Base-by-base conservation (phyloP, 1,140 invertebrate genomes). In the Drosophila nannoptera region DNA sequence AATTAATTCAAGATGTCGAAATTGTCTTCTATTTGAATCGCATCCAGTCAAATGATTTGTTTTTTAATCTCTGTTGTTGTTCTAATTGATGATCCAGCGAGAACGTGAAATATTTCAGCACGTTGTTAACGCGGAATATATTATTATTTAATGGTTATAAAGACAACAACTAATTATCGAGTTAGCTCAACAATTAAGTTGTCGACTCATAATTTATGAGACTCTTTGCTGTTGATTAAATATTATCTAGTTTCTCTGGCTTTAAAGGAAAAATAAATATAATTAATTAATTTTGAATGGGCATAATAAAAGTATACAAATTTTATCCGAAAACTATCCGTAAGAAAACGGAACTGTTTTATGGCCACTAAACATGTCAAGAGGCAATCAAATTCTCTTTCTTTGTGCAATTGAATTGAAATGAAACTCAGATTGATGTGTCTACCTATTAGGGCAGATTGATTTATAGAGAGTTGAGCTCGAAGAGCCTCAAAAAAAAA, bases 201-300 rank as follows among this genome's bases (percentile, higher is more conserved):
- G 77, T 72, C 72, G 36, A 16, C 49, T 56, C 35, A 29, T 55
- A 67, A 80, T 72, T 80, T 61, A 72, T 52, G 52, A 32, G 46
- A 16, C 22, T 12, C 35, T 60, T 5, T 50, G 31, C 46, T 43
- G 31, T 43, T 38, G 9, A 53, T 32, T 0, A 11, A 35, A 42
- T n/a, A 4, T 14, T 35, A 11, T 35, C 14, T 11, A 36, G n/a
- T 53, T n/a, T 67, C 49, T 8, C 8, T 29, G 38, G 9, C 22
- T 29, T 36, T 5, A 9, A 40, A 55, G 22, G 35, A 31, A 55
- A 42, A 12, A 31, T 31, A 31, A 40, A 42, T 54, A 11, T 53
- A 54, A 54, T 29, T 54, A 14, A n/a, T 22, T 29, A 31, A 35
- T 59, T 50, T 66, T 52, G 3, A 7, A 36, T 60, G 14, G 35